Conservation (phyloP, 2,888 invertebrate species). For the Galerucella calmariensis region DNA sequence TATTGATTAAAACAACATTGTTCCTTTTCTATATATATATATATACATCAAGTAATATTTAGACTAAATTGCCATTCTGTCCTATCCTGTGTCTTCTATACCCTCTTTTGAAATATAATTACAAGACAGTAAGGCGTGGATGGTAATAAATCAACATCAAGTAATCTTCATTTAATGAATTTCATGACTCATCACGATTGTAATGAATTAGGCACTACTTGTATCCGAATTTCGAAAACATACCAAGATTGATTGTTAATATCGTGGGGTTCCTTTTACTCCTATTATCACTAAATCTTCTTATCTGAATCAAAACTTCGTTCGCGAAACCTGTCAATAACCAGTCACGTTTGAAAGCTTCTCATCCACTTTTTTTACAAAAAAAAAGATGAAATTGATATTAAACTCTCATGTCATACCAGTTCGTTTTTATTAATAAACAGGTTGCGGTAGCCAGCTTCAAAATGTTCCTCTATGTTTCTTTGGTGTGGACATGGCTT, state of each 20-base stretch:
- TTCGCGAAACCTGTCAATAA: too few species aligned
- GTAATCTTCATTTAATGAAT: constrained; percentile 49
- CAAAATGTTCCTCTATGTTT: too few species aligned
- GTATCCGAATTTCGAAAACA: constrained; percentile 41
- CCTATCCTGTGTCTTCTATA: constrained; percentile 10
- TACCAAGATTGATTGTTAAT: constrained; percentile 48
- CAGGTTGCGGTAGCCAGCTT: too few species aligned
- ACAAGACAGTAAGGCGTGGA: constrained; percentile 32
- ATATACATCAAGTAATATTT: constrained; percentile 23
- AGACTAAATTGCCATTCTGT: constrained; percentile 20
- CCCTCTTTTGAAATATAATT: constrained; percentile 32
- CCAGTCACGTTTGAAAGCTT: too few species aligned
- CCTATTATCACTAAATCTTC: neutral
- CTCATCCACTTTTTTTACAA: too few species aligned
- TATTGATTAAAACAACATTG: constrained; percentile 1
- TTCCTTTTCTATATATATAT: constrained; percentile 6
- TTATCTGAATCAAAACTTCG: neutral
- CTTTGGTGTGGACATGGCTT: too few species aligned
- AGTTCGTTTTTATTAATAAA: too few species aligned
- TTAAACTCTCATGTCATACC: too few species aligned
- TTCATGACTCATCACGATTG: constrained; percentile 53
- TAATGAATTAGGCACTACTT: constrained; percentile 50
- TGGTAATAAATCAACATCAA: constrained; percentile 50
- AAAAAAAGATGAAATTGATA: too few species aligned
- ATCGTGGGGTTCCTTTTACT: neutral